Evolutionary conservation across 2,113 vertebrate species (phyloP), one percentile per base, ranked within the genome.

Genomic region (Telmatochromis brachygnathus): DNA sequence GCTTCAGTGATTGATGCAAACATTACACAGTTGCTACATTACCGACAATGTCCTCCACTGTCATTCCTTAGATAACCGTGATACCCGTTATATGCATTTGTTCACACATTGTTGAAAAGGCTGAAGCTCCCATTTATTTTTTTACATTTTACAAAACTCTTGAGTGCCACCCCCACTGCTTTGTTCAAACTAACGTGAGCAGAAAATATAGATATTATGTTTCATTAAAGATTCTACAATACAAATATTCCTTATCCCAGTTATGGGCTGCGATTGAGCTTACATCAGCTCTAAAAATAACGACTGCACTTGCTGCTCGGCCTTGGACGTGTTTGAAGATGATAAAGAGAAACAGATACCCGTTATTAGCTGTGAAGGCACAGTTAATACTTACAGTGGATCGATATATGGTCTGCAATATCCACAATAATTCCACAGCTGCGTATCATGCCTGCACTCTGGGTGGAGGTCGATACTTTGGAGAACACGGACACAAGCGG

Each of bases 261-360:
- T 62, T 83, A 47, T 90, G 70, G 87, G 55, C 77, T 82, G 26
- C 28, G 56, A 14, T 83, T 47, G 28, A 65, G 55, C 82, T 94
- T 92, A 93, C 83, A 89, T 93, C 88, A 95, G 77, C 84, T 89
- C 89, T 93, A 92, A 91, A 92, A 95, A 90, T 83, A 94, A 90
- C 89, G 91, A 53, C 45, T 19, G 51, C 8, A 55, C 75, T 73
- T 77, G 73, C 60, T 77, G 21, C 68, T 88, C 89, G 91, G 92
- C 91, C 91, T 95, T 92, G 84, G 83, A 84, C 54, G 80, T 73
- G 70, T 89, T 89, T 84, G 53, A 58, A 93, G 56, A 81, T 88
- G 90, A 95, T 94, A 89, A 92, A 90, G 39, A 82, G 70, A 91
- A 84, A 88, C 55, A 84, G 68, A 93, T 81, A 93, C 86, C 75